Conservation (phyloP, 1,140 invertebrate species). For the Homalodisca vitripennis region DNA sequence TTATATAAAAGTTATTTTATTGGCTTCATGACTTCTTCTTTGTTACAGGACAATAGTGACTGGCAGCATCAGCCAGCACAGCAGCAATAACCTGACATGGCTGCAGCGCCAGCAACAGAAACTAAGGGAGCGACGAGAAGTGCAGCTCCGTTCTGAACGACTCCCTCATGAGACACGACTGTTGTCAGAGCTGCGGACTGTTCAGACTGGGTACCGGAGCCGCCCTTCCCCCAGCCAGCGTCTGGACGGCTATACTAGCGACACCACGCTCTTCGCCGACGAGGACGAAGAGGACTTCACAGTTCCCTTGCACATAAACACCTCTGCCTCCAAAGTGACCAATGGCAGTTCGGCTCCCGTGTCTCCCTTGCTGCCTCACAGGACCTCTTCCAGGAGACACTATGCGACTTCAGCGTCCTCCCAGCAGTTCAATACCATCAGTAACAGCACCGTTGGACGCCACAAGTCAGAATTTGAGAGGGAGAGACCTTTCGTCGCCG, state of each 20-base stretch:
- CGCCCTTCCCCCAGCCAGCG: constrained; percentile 49
- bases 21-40: too few relatives aligned
- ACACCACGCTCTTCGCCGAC: constrained; percentile 72
- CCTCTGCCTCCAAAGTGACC: constrained; percentile 43
- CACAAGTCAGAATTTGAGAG: constrained; percentile 54
- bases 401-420: background rate
- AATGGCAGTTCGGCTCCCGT: constrained; percentile 54
- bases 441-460: constrained; percentile 50
- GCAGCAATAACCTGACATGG: constrained; percentile 63
- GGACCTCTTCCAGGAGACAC: constrained; percentile 58
- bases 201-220: constrained; percentile 49
- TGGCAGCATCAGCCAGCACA: constrained; percentile 38
- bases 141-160: constrained; percentile 64
- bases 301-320: constrained; percentile 63
- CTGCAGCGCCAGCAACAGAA: constrained; percentile 76
- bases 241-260: constrained; percentile 65
- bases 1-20: too few relatives aligned
- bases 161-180: constrained; percentile 65
- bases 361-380: constrained; percentile 57
- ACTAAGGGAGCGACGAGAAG: constrained; percentile 63
- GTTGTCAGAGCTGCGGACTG: constrained; percentile 58
- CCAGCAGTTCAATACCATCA: constrained; percentile 50
- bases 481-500: constrained; percentile 62
- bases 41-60: constrained; percentile 36
- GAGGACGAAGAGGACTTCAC: constrained; percentile 63